Base-by-base conservation (phyloP, 2,797 vertebrate species). In the Typhlichthys subterraneus region DNA sequence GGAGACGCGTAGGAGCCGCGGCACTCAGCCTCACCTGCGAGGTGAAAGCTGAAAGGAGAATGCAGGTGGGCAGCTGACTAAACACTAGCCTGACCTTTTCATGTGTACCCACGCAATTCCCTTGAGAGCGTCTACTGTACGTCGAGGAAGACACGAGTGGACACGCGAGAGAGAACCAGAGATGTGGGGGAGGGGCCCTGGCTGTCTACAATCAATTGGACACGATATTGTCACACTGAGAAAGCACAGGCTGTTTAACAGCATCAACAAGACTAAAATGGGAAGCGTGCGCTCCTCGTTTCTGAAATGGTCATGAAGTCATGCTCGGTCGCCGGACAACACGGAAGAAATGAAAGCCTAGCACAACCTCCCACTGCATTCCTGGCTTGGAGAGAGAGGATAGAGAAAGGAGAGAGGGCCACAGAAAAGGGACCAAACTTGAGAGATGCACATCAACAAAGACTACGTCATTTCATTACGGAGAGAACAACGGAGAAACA, bases 231-330 rank as follows among this genome's bases (percentile, higher is more conserved):
- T 70, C 68, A 57, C 0, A 1, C 2, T 58, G 65, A 78, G 68
- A 47, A 45, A 69, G 69, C 23, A 61, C 72, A 76, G 66, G 62
- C 23, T 42, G n/a, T 55, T 73, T 15, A 59, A 12, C 66, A 15
- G 57, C 54, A 54, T 59, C 49, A 15, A 61, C 1, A 5, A 65
- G 54, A 2, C 51, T 7, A 59, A 59, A 58, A 46, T 55, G 52
- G 45, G 48, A 73, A 47, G 51, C 59, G 3, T 1, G n/a, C 50
- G 73, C 45, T 57, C 58, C 46, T 61, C 58, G 53, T 71, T 74
- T 67, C 58, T 79, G 62, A 68, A 80, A 76, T 60, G 31, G 61
- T 29, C 23, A 29, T 73, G 69, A 83, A 72, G 73, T 84, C 72
- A 80, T 64, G 48, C 58, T 61, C 65, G 73, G 59, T 38, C 42